These are phyloP conservation scores for Peromyscus aztecus DNA, from an alignment of 2,797 vertebrate genomes.

Conservation along the genomic window DNA sequence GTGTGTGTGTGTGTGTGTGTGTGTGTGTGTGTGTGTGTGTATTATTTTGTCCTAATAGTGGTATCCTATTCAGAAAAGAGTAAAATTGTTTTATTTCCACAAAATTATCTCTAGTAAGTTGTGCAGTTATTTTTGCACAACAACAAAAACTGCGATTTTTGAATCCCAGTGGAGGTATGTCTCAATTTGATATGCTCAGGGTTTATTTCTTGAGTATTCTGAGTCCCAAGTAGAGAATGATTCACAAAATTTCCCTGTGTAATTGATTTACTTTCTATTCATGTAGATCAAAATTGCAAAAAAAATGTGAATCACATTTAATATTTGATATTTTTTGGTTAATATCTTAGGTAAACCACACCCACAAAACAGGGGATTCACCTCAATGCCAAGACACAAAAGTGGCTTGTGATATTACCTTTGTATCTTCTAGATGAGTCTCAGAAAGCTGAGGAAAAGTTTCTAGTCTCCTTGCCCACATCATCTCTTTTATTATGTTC, in stretches of 20 bases:
- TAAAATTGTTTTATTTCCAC: neutral
- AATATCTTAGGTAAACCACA: neutral
- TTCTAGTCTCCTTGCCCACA: neutral
- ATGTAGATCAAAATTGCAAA: neutral
- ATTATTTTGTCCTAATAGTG: neutral
- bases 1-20: neutral
- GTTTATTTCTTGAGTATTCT: neutral
- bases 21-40: neutral
- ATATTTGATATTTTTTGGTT: neutral
- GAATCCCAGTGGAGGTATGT: neutral
- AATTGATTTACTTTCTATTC: neutral
- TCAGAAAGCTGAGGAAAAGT: neutral
- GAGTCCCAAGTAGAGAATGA: neutral
- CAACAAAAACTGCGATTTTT: neutral
- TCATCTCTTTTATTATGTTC: neutral
- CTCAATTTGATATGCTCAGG: neutral
- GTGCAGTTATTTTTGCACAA: neutral
- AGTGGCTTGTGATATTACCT: no score
- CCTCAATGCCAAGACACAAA: neutral
- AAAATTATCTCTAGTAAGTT: neutral
- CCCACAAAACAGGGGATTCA: neutral
- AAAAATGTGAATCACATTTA: neutral
- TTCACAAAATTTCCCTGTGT: neutral
- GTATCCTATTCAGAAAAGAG: neutral
- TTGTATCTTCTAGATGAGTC: neutral